phyloP scores from a whole-genome alignment of 1,140 invertebrate species.

The Harlomillsia oculata region DNA sequence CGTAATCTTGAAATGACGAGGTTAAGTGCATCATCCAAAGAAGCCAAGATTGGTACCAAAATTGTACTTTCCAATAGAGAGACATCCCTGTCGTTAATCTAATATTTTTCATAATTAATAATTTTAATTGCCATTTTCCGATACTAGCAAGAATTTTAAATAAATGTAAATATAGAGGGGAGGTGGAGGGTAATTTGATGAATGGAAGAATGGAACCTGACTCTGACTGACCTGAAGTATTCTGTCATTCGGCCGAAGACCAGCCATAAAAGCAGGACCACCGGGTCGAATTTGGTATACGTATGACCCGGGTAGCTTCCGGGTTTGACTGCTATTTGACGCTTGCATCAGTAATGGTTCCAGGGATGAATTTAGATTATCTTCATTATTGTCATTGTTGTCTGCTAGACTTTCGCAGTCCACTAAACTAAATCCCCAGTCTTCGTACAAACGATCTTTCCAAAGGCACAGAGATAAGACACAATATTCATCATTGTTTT shows the following conservation, averaged over 20 bases:
- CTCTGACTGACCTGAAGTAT: conserved; percentile 32
- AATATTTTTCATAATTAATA: no score
- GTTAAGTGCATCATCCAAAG: conserved; percentile 25
- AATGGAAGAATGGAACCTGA: no score
- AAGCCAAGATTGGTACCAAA: conserved; percentile 32
- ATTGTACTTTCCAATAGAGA: conserved; percentile 31
- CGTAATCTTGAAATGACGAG: conserved; percentile 21
- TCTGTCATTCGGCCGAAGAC: conserved; percentile 24
- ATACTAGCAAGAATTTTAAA: neutral
- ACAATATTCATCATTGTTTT: conserved; percentile 3
- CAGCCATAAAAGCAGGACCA: conserved; percentile 30
- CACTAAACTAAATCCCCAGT: conserved; percentile 33
- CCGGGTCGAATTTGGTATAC: conserved; percentile 31
- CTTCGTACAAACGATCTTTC: conserved; percentile 33
- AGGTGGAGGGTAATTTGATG: no score
- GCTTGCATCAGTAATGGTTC: neutral
- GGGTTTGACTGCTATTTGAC: neutral
- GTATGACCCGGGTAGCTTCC: conserved; percentile 5
- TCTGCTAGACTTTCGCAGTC: no score
- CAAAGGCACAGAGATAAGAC: conserved; percentile 29
- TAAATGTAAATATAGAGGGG: neutral
- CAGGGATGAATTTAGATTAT: neutral
- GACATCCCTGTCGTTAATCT: conserved; percentile 32
- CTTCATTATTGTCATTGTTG: conserved; percentile 15
- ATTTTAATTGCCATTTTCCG: neutral